Percentiles rank a stretch among this genome's conserved stretches.
These are phyloP conservation scores for Panzeria rudis DNA, from an alignment of 2,888 invertebrate genomes.

Conservation along the genomic window DNA sequence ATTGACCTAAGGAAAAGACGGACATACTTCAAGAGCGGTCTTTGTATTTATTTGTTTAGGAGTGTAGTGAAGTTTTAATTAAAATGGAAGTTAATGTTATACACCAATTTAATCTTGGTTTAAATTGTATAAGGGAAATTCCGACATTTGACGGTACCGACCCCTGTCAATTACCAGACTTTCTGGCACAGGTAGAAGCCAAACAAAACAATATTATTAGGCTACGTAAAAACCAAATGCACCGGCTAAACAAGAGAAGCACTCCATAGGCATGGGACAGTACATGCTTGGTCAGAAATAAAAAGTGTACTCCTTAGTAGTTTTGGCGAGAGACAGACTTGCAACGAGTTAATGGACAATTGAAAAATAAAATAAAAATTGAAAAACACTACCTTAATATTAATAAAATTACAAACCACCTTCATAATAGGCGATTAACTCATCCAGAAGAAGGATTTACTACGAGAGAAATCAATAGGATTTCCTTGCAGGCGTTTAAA, in stretches of 20 bases:
- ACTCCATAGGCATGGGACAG: neutral
- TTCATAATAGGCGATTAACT: constrained; percentile 29
- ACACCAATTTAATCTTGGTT: neutral
- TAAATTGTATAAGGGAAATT: constrained; percentile 40
- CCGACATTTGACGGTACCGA: constrained; percentile 45
- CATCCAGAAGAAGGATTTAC: constrained; percentile 24
- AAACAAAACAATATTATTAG: constrained; percentile 30
- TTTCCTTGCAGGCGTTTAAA: neutral
- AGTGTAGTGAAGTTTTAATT: no score
- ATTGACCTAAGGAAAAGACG: no score
- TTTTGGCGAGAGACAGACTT: constrained; percentile 38
- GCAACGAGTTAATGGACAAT: constrained; percentile 32
- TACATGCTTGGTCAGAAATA: constrained; percentile 11
- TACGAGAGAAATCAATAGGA: constrained; percentile 34
- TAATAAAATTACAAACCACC: no score
- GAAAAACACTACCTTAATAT: constrained; percentile 47
- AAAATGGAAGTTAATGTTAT: no score
- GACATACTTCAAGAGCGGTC: no score
- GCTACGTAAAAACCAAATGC: constrained; percentile 54
- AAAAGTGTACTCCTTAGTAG: constrained; percentile 18
- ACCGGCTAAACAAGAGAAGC: constrained; percentile 8
- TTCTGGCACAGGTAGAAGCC: constrained; percentile 33
- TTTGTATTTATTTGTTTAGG: no score
- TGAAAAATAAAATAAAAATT: constrained; percentile 22
- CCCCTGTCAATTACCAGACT: constrained; percentile 35